Evolutionary conservation across 1,140 invertebrate species (phyloP), one percentile per base, ranked within the genome.

Genomic region (Trichonephila clavata): DNA sequence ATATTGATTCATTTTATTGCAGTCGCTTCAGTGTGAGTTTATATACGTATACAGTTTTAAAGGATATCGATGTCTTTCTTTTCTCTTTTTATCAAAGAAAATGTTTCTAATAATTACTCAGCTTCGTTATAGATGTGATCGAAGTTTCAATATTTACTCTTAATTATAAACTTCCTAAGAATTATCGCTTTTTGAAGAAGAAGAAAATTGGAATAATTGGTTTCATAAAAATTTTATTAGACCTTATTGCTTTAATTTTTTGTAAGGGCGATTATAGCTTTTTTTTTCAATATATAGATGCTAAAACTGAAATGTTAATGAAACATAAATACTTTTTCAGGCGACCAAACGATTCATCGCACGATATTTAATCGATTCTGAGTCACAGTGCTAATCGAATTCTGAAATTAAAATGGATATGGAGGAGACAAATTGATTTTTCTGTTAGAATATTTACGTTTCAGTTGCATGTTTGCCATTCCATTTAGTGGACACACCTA

Each of bases 401-500:
- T 77, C 18, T 32, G 20, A 21, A 83, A 59, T 83, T 83, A 83
- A 63, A 86, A 57, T n/a, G 27, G 32, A 61, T 24, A 86, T 20
- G 24, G 27, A 63, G 7, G 43, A 14, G 4, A 32, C 24, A 86
- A 86, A 63, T 63, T 86, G 84, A 86, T 63, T 61, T 61, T 86
- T 59, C 57, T n/a, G 60, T 61, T 86, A 43, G 84, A 86, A 61
- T 86, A 24, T 86, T 86, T 86, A 86, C 84, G 81, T 83, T 83
- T 83, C 81, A 57, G 43, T 57, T 57, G 39, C 84, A 61, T 89
- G 63, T 89, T 89, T 89, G 63, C 86, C 61, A 80, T 90, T 60
- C 63, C 88, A 90, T 90, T 90, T 90, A 80, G 39, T 80, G 88
- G 63, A 77, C 65, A 77, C 68, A 90, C 88, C 88, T 90, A 68